Base-by-base conservation (phyloP, 2,888 invertebrate species). In the Chaetoderma sp. region DNA sequence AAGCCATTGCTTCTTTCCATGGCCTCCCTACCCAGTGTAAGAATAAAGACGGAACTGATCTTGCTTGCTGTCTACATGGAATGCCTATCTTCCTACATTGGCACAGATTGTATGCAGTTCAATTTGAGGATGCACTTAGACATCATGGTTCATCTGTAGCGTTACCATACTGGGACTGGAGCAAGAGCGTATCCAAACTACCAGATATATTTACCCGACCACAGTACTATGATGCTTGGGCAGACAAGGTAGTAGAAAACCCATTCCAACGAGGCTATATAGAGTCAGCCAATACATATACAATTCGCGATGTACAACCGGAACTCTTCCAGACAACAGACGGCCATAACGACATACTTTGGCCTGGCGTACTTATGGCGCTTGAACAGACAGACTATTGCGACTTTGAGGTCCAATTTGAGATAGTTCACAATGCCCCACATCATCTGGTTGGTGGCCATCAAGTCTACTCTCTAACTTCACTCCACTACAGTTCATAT, bases 111-210 rank as follows among this genome's bases (percentile, higher is more conserved):
- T 67, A 67, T 47, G 50, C 47, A 18, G 54, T 65, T 8, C 67
- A 62, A 18, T 62, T 73, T 50, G 72, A 73, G 21, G 60, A 68
- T 28, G 56, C 63, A 16, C 47, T 66, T 36, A 30, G 58, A 5
- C 49, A 36, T 1, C 66, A 66, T 27, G 66, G 62, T 18, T 57
- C 56, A 4, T 60, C 44, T 55, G 63, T 56, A 10, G 63, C 73
- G 2, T 21, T 71, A 30, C 73, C 73, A 0, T 73, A 73, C 66
- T 73, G 73, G 73, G 73, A 73, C 58, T 73, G 73, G 73, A 73
- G 69, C 1, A n/a, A n/a, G n/a, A 23, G n/a, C 4, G 59, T 63
- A 28, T 49, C 50, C 25, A 42, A 60, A 3, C 62, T 73, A 36
- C 73, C 73, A 1, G 32, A 36, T 0, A 42, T 71, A n/a, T 57